These are phyloP conservation scores for Cyanoramphus novaezelandiae DNA, from an alignment of 2,113 vertebrate genomes.

Conservation along the genomic window DNA sequence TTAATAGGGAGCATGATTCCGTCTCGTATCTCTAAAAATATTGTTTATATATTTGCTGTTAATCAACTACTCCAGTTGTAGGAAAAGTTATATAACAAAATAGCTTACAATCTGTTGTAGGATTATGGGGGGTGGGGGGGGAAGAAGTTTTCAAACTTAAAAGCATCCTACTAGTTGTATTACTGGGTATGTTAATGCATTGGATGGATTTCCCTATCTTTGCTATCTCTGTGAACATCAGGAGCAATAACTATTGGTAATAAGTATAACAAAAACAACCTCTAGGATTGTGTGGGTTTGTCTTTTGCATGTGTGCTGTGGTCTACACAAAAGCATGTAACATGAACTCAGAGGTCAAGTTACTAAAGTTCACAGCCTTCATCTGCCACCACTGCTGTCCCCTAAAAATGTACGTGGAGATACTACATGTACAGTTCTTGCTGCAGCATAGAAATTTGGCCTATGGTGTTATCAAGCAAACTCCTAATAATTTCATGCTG, in stretches of 20 bases:
- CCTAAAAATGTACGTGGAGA: neutral
- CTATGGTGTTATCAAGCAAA: neutral
- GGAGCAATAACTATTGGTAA: neutral
- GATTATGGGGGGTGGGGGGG: neutral
- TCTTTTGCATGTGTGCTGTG: neutral
- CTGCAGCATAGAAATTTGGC: neutral
- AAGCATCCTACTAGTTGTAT: conserved; percentile 10
- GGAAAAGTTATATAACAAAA: conserved; percentile 57
- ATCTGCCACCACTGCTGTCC: neutral
- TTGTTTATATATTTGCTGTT: conserved; percentile 63
- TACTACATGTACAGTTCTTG: neutral
- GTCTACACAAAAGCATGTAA: neutral
- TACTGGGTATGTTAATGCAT: neutral
- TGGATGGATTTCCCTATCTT: neutral
- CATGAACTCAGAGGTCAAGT: neutral
- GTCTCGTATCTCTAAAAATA: conserved; percentile 38
- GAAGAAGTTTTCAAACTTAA: conserved; percentile 32
- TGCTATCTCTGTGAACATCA: neutral
- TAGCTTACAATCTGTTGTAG: conserved; percentile 4
- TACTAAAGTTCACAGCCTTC: neutral
- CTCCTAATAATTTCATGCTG: neutral
- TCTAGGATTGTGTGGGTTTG: neutral
- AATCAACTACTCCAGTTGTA: conserved; percentile 53
- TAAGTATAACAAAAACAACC: neutral
- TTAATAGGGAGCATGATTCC: conserved; percentile 58